Evolutionary conservation across 2,888 invertebrate genomes (phyloP), one percentile per base, ranked within the genome.

Genomic region (Caenorhabditis zanzibari): DNA sequence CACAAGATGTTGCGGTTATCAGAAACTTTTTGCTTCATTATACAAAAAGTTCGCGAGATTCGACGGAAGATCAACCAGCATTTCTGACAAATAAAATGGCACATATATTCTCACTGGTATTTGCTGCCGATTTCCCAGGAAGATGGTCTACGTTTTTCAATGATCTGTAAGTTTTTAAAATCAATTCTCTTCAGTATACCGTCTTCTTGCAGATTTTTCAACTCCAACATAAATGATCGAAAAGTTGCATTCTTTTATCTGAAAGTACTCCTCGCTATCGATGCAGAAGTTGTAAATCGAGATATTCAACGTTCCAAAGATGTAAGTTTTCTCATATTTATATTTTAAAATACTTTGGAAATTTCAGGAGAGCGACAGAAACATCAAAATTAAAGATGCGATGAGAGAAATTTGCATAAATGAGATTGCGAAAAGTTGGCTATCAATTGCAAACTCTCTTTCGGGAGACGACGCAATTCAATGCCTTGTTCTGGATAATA

Each of bases 31-130:
- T 85, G 88, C 90, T 79, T 16, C 74, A 88, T 54, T 89, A 86
- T 77, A 79, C 87, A 10, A 75, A 86, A 71, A n/a, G 12, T n/a
- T 54, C 28, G 9, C 44, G 41, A 12, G 44, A 19, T 32, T 66
- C 56, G n/a, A 22, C 58, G 10, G 52, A 59, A 47, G 79, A 83
- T 28, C 66, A 66, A 6, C 93, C 93, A 82, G 90, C 91, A 24
- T 94, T 93, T 89, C 90, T 94, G 19, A 92, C 93, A 49, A 94
- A 94, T 90, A 94, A 94, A 91, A 93, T 93, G 52, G 94, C 94
- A 14, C 94, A 94, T 91, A 90, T 94, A 16, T 93, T 94, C 82
- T 93, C 94, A 1, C 91, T 94, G 52, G 93, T 94, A 0, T 94
- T 94, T 91, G 92, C 94, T 9, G 92, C 91, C 28, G 94, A 94